Percentiles rank a stretch among this genome's conserved stretches.
phyloP scores from a whole-genome alignment of 2,797 vertebrate species.

The Acipenser transmontanus region DNA sequence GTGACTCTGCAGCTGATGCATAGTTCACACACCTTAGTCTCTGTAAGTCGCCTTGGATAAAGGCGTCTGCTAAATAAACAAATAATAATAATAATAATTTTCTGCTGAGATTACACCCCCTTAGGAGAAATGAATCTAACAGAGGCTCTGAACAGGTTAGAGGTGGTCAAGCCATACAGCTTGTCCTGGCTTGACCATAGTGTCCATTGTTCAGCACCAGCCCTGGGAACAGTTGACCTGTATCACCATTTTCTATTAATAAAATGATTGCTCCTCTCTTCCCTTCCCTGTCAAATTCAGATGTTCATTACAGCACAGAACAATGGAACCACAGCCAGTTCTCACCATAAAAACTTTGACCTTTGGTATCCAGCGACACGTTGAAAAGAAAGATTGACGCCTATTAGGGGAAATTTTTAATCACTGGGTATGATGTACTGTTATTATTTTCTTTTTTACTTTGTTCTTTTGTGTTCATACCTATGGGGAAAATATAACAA shows the following conservation, averaged over 20 bases:
- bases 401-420: not conserved
- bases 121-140: too few relatives aligned
- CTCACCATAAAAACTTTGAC: not conserved
- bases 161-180: slow-evolving; percentile 2
- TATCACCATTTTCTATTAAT: slow-evolving; percentile 12
- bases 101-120: too few relatives aligned
- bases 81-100: too few relatives aligned
- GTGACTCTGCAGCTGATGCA: too few relatives aligned
- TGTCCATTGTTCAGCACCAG: slow-evolving; percentile 15
- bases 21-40: too few relatives aligned
- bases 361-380: not conserved
- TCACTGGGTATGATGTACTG: not conserved
- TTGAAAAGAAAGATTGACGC: not conserved
- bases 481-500: too few relatives aligned
- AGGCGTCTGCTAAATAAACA: too few relatives aligned
- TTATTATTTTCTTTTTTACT: too few relatives aligned
- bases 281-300: not conserved
- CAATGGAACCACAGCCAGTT: not conserved
- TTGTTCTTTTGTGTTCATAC: too few relatives aligned
- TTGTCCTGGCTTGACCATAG: slow-evolving; percentile 7
- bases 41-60: too few relatives aligned
- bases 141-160: not conserved
- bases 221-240: slow-evolving; percentile 11
- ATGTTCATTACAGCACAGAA: too few relatives aligned
- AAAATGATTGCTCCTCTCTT: not conserved